phyloP scores from a whole-genome alignment of 2,888 invertebrate species.

The Caenorhabditis sp. region DNA sequence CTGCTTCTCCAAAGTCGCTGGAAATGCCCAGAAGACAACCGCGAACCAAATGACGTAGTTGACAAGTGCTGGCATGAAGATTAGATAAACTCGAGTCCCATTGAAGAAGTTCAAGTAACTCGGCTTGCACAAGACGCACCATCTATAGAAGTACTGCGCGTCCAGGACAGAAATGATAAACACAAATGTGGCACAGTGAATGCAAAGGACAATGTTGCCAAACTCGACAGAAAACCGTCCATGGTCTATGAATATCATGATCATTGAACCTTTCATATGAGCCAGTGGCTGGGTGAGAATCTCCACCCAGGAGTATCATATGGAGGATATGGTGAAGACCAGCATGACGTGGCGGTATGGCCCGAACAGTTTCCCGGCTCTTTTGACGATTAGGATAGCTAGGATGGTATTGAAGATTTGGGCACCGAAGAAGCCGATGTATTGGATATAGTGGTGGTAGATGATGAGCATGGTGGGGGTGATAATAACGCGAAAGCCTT shows the following conservation, averaged over 20 bases:
- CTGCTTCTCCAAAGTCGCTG: background rate
- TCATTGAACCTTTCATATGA: constrained; percentile 49
- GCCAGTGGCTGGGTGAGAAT: constrained; percentile 35
- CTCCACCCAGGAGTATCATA: constrained; percentile 37
- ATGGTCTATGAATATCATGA: constrained; percentile 38
- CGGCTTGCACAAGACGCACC: background rate
- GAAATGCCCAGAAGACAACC: background rate
- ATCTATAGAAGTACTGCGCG: constrained; percentile 1
- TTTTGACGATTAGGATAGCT: constrained; percentile 23
- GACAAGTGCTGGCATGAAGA: background rate
- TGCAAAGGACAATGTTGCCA: constrained; percentile 2
- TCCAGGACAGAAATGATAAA: background rate
- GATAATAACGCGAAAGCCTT: no score
- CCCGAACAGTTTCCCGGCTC: constrained; percentile 25
- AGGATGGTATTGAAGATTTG: constrained; percentile 35
- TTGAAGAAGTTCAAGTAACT: background rate
- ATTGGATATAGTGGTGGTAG: constrained; percentile 39
- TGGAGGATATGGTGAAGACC: constrained; percentile 34
- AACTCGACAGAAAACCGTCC: no score
- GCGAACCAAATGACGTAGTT: background rate
- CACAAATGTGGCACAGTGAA: background rate
- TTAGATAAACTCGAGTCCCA: background rate
- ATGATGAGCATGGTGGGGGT: no score
- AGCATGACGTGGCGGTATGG: constrained; percentile 39
- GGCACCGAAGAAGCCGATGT: constrained; percentile 36